Evolutionary conservation across 2,797 vertebrate species (phyloP).

Genomic region (Carduelis carduelis): DNA sequence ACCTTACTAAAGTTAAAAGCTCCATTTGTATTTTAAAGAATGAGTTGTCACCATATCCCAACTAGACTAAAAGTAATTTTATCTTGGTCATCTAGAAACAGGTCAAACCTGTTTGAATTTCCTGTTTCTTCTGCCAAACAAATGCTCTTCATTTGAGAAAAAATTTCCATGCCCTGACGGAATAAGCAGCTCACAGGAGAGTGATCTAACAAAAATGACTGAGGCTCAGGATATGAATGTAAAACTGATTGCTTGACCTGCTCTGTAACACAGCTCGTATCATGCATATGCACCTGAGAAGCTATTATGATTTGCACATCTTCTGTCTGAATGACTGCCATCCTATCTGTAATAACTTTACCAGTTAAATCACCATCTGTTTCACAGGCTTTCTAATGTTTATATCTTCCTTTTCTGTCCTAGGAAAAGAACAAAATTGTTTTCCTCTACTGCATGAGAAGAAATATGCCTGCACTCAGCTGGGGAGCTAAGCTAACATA

Average conservation of each 20-base stretch:
- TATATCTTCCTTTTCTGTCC: constrained; percentile 33
- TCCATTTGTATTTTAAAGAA: background rate
- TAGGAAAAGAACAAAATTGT: constrained; percentile 13
- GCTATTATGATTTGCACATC: constrained; percentile 49
- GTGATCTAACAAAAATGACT: constrained; percentile 38
- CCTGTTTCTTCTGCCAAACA: constrained; percentile 12
- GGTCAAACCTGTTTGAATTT: constrained; percentile 42
- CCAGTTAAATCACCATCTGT: constrained; percentile 57
- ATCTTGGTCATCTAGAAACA: constrained; percentile 19
- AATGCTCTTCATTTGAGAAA: constrained; percentile 27
- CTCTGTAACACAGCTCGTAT: constrained; percentile 24
- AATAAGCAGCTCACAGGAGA: constrained; percentile 58
- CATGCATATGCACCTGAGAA: constrained; percentile 46
- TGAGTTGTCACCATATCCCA: background rate
- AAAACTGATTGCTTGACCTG: constrained; percentile 55
- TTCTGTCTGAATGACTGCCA: constrained; percentile 26
- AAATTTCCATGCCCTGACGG: constrained; percentile 37
- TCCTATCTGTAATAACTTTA: constrained; percentile 49
- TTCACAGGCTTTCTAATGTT: constrained; percentile 42
- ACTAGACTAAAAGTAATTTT: background rate
- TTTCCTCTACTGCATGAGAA: constrained; percentile 17
- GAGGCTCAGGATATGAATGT: constrained; percentile 29
- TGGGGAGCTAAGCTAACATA: background rate
- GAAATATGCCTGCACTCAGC: background rate
- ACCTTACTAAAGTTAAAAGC: background rate